A percentile compares a stretch with the other conserved stretches of the same genome.
Evolutionary conservation across 1,140 invertebrate genomes (phyloP).

Genomic region (Pogonus chalceus): DNA sequence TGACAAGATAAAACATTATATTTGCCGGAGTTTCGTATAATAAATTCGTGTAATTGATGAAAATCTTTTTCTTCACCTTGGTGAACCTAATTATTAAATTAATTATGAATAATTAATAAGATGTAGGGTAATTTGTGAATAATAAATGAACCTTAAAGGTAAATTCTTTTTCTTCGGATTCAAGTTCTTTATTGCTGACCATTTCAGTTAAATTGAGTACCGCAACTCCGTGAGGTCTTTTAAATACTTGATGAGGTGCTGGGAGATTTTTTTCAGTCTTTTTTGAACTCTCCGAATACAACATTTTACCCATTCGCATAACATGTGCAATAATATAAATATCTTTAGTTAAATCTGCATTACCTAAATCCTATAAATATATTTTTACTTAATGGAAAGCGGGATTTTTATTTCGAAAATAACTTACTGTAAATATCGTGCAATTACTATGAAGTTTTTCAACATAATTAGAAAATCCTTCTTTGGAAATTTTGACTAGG

Average conservation of each 20-base stretch:
- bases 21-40: constrained; percentile 75
- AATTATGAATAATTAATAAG: background rate
- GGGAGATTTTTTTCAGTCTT: constrained; percentile 40
- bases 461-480: constrained; percentile 81
- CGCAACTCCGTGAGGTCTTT: constrained; percentile 74
- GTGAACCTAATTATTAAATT: constrained; percentile 50
- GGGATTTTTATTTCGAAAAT: background rate
- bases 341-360: constrained; percentile 68
- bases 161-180: constrained; percentile 57
- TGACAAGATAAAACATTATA: constrained; percentile 67
- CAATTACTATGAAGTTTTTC: constrained; percentile 81
- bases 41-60: constrained; percentile 76
- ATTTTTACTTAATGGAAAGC: background rate
- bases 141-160: constrained; percentile 28
- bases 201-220: constrained; percentile 57
- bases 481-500: constrained; percentile 76
- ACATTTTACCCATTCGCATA: constrained; percentile 76
- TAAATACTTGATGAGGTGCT: constrained; percentile 46
- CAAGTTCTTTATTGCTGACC: constrained; percentile 47
- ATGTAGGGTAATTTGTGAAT: background rate
- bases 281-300: constrained; percentile 70
- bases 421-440: constrained; percentile 75
- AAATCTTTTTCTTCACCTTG: constrained; percentile 88
- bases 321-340: constrained; percentile 81
- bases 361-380: constrained; percentile 51